Conservation (phyloP, 2,797 vertebrate genomes). For the Sebastes reedi region DNA sequence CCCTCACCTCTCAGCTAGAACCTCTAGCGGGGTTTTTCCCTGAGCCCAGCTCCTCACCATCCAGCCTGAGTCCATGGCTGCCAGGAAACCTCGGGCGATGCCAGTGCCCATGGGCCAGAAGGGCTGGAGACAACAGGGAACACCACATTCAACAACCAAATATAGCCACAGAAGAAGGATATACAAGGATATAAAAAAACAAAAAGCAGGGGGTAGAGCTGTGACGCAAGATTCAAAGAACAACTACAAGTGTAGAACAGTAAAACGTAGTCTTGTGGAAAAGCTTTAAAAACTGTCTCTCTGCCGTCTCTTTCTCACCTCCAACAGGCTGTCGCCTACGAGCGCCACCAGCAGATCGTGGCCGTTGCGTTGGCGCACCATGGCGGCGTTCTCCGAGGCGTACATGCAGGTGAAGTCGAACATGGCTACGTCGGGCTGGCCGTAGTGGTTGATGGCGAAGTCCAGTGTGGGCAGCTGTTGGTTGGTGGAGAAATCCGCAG, state of each 20-base stretch:
- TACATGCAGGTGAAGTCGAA: slow-evolving; percentile 99
- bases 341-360: slow-evolving; percentile 92
- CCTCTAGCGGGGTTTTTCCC: slow-evolving; percentile 90
- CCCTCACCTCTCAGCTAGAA: slow-evolving; percentile 94
- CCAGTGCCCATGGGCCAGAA: slow-evolving; percentile 99
- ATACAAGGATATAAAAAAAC: not conserved
- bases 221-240: not conserved
- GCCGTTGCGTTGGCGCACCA: slow-evolving; percentile 91
- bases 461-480: slow-evolving; percentile 94
- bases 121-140: slow-evolving; percentile 77
- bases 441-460: slow-evolving; percentile 99
- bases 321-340: slow-evolving; percentile 96
- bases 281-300: not conserved
- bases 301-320: slow-evolving; percentile 81
- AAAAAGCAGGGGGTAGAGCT: not conserved
- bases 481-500: slow-evolving; percentile 97
- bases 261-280: not conserved
- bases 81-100: slow-evolving; percentile 96
- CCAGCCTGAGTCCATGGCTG: slow-evolving; percentile 97
- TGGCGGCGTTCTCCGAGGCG: slow-evolving; percentile 94
- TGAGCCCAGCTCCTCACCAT: slow-evolving; percentile 98
- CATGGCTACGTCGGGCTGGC: slow-evolving; percentile 98
- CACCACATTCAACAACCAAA: slow-evolving; percentile 53
- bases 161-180: slow-evolving; percentile 22
- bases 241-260: not conserved